Evolutionary conservation across 2,888 invertebrate species (phyloP).

Genomic region (Folsomia candida): DNA sequence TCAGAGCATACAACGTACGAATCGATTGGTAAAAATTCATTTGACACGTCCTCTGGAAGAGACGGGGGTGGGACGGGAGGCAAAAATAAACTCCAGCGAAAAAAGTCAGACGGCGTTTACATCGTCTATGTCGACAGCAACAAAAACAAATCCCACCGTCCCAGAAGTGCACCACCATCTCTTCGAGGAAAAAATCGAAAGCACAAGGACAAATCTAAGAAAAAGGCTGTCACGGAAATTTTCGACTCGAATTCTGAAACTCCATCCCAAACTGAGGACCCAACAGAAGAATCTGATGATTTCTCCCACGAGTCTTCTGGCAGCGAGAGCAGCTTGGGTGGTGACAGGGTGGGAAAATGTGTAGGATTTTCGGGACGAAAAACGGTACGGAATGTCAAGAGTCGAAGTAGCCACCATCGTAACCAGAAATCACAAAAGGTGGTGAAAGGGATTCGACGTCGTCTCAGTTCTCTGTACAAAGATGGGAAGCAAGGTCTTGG

Average conservation of each 20-base stretch:
- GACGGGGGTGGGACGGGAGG: neutral
- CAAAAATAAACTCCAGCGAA: constrained; percentile 12
- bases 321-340: neutral
- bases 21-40: constrained; percentile 29
- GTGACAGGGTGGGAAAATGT: neutral
- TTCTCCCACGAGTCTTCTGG: neutral
- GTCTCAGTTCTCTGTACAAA: constrained; percentile 44
- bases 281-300: neutral
- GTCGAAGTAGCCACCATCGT: constrained; percentile 34
- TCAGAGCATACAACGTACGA: too few relatives aligned
- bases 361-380: constrained; percentile 17
- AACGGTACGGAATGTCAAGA: constrained; percentile 48
- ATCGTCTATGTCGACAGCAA: constrained; percentile 45
- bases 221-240: neutral
- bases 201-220: neutral
- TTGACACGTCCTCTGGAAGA: constrained; percentile 9
- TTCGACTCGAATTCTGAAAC: constrained; percentile 25
- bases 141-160: constrained; percentile 27
- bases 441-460: constrained; percentile 27
- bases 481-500: constrained; percentile 30
- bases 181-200: constrained; percentile 6
- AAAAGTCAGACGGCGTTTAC: constrained; percentile 39
- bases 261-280: constrained; percentile 26
- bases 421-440: constrained; percentile 15
- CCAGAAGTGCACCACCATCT: constrained; percentile 44